phyloP scores from a whole-genome alignment of 2,113 vertebrate species.

The Loxodonta africana region DNA sequence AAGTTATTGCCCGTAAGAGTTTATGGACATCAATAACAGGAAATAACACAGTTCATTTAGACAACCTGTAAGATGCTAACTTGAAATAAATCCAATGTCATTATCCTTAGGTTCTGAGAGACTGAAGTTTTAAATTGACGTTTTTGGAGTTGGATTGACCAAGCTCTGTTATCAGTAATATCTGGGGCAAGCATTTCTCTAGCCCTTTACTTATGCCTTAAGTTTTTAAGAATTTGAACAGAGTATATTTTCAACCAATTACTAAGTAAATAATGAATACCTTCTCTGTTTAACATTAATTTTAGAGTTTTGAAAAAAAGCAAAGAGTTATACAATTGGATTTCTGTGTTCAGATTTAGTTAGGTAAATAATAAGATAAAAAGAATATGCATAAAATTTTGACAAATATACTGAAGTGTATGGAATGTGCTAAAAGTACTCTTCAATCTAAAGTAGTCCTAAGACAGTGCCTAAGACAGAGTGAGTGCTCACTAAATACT shows the following conservation, averaged over 20 bases:
- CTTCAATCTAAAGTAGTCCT: not conserved
- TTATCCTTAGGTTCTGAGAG: not conserved
- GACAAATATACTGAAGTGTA: not conserved
- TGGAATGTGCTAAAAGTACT: not conserved
- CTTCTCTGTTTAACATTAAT: not conserved
- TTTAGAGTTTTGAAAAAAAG: not conserved
- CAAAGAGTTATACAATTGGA: not conserved
- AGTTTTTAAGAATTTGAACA: constrained; percentile 26
- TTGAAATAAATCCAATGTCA: constrained; percentile 4
- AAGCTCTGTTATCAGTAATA: not conserved
- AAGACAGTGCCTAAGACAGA: not conserved
- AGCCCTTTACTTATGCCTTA: not conserved
- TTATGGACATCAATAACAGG: constrained; percentile 43
- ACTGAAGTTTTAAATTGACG: constrained; percentile 11
- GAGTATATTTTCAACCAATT: constrained; percentile 26
- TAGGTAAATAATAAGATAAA: not conserved
- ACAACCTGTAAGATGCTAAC: not conserved
- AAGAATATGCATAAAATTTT: constrained; percentile 12
- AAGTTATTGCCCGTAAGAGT: constrained; percentile 35
- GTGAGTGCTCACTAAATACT: not conserved
- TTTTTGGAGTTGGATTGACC: not conserved
- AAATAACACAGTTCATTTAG: constrained; percentile 47
- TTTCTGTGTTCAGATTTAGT: not conserved
- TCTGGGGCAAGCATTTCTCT: not conserved
- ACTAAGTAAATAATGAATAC: not conserved